Evolutionary conservation across 2,113 vertebrate species (phyloP), one percentile per base, ranked within the genome.

Genomic region (Porphyrio hochstetteri): DNA sequence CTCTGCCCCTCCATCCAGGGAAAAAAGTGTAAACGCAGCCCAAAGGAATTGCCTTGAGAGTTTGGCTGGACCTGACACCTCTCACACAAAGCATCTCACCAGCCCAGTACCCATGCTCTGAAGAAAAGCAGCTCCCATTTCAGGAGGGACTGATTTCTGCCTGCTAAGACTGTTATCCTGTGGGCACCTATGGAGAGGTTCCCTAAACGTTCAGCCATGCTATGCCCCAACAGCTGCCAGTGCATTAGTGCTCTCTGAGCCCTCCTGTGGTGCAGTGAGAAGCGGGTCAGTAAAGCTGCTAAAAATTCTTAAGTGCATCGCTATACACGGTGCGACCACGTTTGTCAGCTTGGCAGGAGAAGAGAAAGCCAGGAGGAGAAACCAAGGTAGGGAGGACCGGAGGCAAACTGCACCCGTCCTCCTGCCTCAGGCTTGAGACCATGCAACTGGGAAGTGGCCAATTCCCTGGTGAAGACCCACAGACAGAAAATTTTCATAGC

Each of bases 191-290:
- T 1, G 3, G 21, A 42, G 9, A 59, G 2, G 20, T 67, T 69
- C 56, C 64, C 19, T 55, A 35, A 87, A 52, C 1, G 2, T 53
- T 40, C 50, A 74, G 27, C 46, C 3, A 0, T 27, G 9, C 18
- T 18, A 35, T 0, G 2, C 44, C 16, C 44, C 31, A 33, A 29
- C 0, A 3, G 23, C 11, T 3, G 0, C 29, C 2, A 0, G n/a
- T 29, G 40, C 16, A 25, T 27, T 27, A 59, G 15, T 0, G 9
- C 23, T n/a, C 35, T 36, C 53, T 27, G 16, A 71, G 14, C 53
- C 18, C 14, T 65, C 38, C 65, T 48, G 25, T 0, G 0, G 15
- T 2, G 2, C 36, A 23, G 13, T 5, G 25, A n/a, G 35, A 65
- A 82, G 59, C 5, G 19, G 57, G 88, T 46, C 21, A 16, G 19